Evolutionary conservation across 1,140 invertebrate species (phyloP).

Genomic region (Drosophila kikkawai): DNA sequence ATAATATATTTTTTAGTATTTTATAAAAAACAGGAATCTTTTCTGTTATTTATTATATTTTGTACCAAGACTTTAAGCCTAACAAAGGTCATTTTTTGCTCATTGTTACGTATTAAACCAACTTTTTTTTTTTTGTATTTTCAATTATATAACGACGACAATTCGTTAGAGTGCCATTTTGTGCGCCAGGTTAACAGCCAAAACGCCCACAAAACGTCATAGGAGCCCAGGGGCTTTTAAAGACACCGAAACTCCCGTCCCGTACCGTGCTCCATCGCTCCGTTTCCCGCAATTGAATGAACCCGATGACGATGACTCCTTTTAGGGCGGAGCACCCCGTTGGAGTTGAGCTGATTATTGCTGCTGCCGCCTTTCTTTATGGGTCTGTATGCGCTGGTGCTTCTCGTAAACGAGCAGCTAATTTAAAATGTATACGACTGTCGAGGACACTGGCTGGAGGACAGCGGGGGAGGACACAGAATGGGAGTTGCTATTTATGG

Average conservation of each 20-base stretch:
- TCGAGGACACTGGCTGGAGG: constrained; percentile 18
- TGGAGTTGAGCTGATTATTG: constrained; percentile 60
- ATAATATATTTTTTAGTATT: not conserved
- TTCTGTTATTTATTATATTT: not conserved
- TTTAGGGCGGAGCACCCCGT: constrained; percentile 22
- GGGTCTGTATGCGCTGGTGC: constrained; percentile 14
- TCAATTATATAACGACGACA: not conserved
- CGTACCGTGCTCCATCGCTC: too few relatives aligned
- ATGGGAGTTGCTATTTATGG: constrained; percentile 51
- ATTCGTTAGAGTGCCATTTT: constrained; percentile 21
- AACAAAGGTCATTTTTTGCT: not conserved
- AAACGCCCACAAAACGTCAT: constrained; percentile 28
- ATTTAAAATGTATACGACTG: constrained; percentile 68
- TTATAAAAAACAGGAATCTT: not conserved
- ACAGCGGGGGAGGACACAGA: not conserved
- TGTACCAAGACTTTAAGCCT: not conserved
- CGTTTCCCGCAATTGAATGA: constrained; percentile 29
- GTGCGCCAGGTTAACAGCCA: constrained; percentile 17
- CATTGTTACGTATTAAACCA: not conserved
- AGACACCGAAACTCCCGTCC: not conserved
- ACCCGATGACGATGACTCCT: constrained; percentile 9
- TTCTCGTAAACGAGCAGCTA: constrained; percentile 57
- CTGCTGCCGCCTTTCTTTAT: constrained; percentile 11
- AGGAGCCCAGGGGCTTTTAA: constrained; percentile 28
- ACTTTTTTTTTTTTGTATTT: not conserved